Evolutionary conservation across 2,113 vertebrate genomes (phyloP), one percentile per base, ranked within the genome.

Genomic region (Cephalopholis sonnerati): DNA sequence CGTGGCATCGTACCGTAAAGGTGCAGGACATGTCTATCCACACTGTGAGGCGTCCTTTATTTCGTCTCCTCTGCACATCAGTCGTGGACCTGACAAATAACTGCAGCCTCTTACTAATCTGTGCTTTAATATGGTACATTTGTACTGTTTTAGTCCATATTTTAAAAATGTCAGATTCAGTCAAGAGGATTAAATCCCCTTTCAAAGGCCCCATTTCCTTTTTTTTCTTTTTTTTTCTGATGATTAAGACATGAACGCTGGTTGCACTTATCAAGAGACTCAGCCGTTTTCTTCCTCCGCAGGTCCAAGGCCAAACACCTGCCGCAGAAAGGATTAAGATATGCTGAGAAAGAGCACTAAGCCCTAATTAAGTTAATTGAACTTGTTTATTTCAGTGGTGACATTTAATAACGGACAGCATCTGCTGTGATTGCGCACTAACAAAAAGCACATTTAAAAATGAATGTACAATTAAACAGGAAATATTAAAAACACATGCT

Each of bases 101-200:
- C 89, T 67, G 69, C 91, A 88, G 54, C 91, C 86, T 90, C 79
- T 73, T 75, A 69, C 59, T 89, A 66, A 87, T 94, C 95, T 96
- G 96, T 96, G 96, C 96, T 96, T 96, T 96, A 74, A 90, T 93
- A 91, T 83, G 73, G 93, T 90, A 91, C 92, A 86, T 87, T 82
- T 89, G 48, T 84, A 82, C 57, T 83, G 77, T 77, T 91, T 84
- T 54, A 73, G 76, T 92, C 81, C 84, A 32, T 74, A 54, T 80
- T 87, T 85, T 29, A 77, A 86, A 78, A 91, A 86, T 74, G 74
- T 93, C 84, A 75, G 66, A 73, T 85, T 83, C n/a, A 78, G 73
- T 86, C 72, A 77, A 70, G 83, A 89, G 91, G 85, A 88, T 85
- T 81, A 79, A 80, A 83, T 64, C 72, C 78, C 27, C 74, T 25